Evolutionary conservation across 2,113 vertebrate species (phyloP), one percentile per base, ranked within the genome.

Genomic region (Lagopus muta): DNA sequence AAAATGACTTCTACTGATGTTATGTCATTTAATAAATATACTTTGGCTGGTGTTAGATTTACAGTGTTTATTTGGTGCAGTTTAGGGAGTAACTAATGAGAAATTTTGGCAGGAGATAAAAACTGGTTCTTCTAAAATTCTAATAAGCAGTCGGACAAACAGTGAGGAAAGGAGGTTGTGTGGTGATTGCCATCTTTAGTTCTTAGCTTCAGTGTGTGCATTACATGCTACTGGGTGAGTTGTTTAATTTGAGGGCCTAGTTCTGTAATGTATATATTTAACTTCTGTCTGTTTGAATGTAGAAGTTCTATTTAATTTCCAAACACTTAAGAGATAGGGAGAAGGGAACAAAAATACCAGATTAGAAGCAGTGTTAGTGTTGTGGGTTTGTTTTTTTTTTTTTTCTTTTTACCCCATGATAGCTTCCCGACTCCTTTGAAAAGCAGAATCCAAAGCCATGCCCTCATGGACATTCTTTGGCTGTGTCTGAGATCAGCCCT

Each of bases 391-490:
- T 57, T 55, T 18, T 15, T 10, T 52, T 27, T 57, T 55, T 18
- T 15, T 10, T 55, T 55, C 18, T 32, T 32, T n/a, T 20, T 4
- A 11, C 11, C 13, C 34, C 6, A 15, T 50, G 71, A 80, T 82
- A 82, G 70, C 17, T 38, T 40, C 55, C 13, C 75, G 61, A 50
- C 65, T 67, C 36, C 64, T 82, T 86, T 11, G 36, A 86, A 88
- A 67, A 77, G 30, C 76, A 84, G 28, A 91, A 67, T 93, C 57
- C 52, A 55, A 43, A 88, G 82, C 82, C 43, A 10, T 42, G 57
- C 84, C 79, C 65, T 94, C 40, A 16, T 61, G 93, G 93, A 43
- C 43, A 82, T 95, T 64, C 34, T 89, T 52, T 86, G 81, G 57
- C 65, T 65, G 66, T 47, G 55, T 34, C 32, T 65, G 82, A 72